These are phyloP conservation scores for Varecia variegata DNA, from an alignment of 2,797 vertebrate genomes.

Conservation along the genomic window DNA sequence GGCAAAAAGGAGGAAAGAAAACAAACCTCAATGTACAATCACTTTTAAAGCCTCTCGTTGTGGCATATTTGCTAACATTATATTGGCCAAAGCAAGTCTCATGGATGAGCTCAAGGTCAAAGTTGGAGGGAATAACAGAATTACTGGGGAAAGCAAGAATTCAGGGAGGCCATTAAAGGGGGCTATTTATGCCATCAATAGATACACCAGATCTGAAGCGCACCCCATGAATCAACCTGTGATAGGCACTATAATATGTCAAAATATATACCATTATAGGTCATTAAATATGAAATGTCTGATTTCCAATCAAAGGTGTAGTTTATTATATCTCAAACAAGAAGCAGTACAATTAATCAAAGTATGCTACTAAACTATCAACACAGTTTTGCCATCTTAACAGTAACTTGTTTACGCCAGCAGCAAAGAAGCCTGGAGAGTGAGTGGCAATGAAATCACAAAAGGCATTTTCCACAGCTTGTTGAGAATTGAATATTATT, in stretches of 20 bases:
- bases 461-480: no score
- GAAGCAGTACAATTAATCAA: no score
- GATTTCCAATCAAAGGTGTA: no score
- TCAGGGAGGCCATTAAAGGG: not conserved
- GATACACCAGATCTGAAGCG: not conserved
- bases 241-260: not conserved
- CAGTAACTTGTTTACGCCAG: no score
- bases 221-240: not conserved
- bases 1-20: not conserved
- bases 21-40: not conserved
- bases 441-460: no score
- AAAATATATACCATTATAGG: not conserved
- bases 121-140: not conserved
- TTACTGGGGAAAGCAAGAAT: not conserved
- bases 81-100: not conserved
- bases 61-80: not conserved
- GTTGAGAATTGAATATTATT: no score
- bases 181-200: not conserved
- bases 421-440: no score
- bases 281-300: no score
- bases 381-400: no score
- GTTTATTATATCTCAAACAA: no score
- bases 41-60: not conserved
- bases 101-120: not conserved
- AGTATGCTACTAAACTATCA: no score